Base-by-base conservation (phyloP, 2,113 vertebrate species). In the Ifrita kowaldi region DNA sequence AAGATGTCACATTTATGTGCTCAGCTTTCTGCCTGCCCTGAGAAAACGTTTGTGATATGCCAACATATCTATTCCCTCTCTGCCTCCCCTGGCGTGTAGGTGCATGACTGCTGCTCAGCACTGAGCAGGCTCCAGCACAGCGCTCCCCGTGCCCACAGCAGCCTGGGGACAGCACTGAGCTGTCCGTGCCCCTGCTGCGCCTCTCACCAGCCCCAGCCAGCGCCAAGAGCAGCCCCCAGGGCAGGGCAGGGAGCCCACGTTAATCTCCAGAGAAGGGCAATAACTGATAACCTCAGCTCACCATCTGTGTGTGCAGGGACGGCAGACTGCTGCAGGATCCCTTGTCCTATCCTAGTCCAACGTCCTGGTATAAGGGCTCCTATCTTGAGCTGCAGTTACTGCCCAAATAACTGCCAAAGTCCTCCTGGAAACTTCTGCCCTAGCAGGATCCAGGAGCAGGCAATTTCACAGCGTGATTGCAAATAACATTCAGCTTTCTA, bases 251-350 rank as follows among this genome's bases (percentile, higher is more conserved):
- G 37, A 62, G 22, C 37, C 28, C 56, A 37, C 1, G 0, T 7
- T 59, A 7, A 70, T 28, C 50, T 44, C 35, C 56, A 30, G 3
- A 17, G 24, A 53, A 41, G 16, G 49, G 69, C n/a, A 82, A 3
- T 2, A 27, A 53, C 14, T 23, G 18, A 5, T 1, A 9, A 53
- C 7, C 68, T n/a, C 65, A 64, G 65, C 74, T 28, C 52, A n/a
- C 20, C 21, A 56, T 37, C 41, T 14, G 23, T 10, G n/a, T 11
- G 24, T 49, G 68, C 5, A 10, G 53, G 42, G 57, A 32, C 3
- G 7, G 41, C 13, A 87, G 35, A 10, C 0, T 0, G 74, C 71
- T 78, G 21, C 23, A 0, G 1, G 18, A 42, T 11, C 39, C 14
- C 42, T 17, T 3, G 35, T 28, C 76, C 68, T 46, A 4, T 14